Base-by-base conservation (phyloP, 2,113 vertebrate genomes). In the Forbesichthys agassizii region DNA sequence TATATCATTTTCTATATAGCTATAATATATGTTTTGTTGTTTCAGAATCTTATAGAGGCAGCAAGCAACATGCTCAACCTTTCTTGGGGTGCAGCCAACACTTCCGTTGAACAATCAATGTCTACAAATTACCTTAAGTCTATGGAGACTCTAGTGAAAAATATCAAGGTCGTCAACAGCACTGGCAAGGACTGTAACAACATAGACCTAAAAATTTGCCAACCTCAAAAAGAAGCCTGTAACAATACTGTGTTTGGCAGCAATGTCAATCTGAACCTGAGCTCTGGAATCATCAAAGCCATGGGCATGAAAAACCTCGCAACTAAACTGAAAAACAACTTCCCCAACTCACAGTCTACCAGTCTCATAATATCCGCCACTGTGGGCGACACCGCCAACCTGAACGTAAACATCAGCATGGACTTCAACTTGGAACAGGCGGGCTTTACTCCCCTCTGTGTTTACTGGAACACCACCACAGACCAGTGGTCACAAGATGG, bases 401-500 rank as follows among this genome's bases (percentile, higher is more conserved):
- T 73, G 0, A 4, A 20, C 1, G 0, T 84, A 6, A 1, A 11
- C 0, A 92, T 98, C 69, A 70, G 12, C 5, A 86, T 98, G 88
- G 72, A 56, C 1, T 98, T 98, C 73, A 27, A 27, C 27, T 72
- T 70, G 9, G 9, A 3, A 0, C 3, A 53, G 1, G 0, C 1
- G 3, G 11, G 3, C 0, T 18, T 9, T 0, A 13, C 0, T 0
- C 51, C 18, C 0, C 0, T 1, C 0, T 99, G 97, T 61, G 95
- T 96, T 33, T 98, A 94, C 83, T 98, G 96, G 97, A 85, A 96
- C 77, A 90, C 88, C 48, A 33, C 0, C 0, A 0, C 0, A 0
- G 0, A 1, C 0, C 0, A 51, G 0, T 93, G 90, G 90, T 89
- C 87, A 0, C 0, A 33, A 0, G 3, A 0, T 0, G 92, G 92